phyloP scores from a whole-genome alignment of 2,113 vertebrate species.

The Diadophis punctatus region DNA sequence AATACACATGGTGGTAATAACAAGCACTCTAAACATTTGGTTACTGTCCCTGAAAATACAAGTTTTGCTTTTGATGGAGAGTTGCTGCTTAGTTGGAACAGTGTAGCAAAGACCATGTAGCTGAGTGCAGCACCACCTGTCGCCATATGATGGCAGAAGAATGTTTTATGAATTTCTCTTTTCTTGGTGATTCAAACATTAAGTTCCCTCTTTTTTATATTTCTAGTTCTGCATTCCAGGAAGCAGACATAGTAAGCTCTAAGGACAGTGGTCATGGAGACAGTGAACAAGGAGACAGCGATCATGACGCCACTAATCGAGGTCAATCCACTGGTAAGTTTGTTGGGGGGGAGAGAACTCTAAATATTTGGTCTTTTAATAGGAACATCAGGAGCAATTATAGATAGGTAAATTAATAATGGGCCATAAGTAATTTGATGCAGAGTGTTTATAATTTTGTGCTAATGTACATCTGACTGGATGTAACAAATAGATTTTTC shows the following conservation, averaged over 20 bases:
- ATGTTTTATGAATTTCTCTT: slow-evolving; percentile 67
- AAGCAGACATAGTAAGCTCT: slow-evolving; percentile 97
- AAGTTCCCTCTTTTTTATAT: slow-evolving; percentile 36
- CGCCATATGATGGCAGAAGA: slow-evolving; percentile 80
- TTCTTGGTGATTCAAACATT: slow-evolving; percentile 63
- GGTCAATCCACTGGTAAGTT: slow-evolving; percentile 93
- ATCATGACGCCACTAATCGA: slow-evolving; percentile 96
- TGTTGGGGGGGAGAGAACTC: slow-evolving; percentile 39
- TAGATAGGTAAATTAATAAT: slow-evolving; percentile 27
- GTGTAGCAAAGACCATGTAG: background rate
- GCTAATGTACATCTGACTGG: background rate
- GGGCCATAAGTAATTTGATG: slow-evolving; percentile 23
- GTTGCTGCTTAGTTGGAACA: slow-evolving; percentile 27
- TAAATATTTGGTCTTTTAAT: slow-evolving; percentile 55
- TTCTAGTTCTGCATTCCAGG: slow-evolving; percentile 94
- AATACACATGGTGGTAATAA: background rate
- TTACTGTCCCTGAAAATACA: background rate
- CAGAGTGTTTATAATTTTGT: background rate
- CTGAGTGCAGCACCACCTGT: slow-evolving; percentile 66
- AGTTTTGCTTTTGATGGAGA: slow-evolving; percentile 9
- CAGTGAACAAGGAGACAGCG: slow-evolving; percentile 98
- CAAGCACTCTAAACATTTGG: background rate
- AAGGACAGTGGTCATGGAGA: slow-evolving; percentile 99
- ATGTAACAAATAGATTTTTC: background rate
- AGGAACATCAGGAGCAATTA: slow-evolving; percentile 36